Conservation (phyloP, 2,113 vertebrate species). For the Astatotilapia flaviijosephi region DNA sequence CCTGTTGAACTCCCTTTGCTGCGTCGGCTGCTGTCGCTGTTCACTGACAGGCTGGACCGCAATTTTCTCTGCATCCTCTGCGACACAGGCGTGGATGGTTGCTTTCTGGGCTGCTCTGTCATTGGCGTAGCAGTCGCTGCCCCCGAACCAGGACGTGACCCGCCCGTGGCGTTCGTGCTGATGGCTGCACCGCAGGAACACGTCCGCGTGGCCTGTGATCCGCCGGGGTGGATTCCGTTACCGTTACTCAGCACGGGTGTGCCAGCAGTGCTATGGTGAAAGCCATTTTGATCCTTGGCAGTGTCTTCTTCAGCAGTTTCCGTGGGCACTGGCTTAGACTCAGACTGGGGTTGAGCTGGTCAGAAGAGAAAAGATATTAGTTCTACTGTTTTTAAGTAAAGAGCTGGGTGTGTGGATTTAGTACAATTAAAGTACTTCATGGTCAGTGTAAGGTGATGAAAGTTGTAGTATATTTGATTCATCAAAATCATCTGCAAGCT, state of each 20-base stretch:
- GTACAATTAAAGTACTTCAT: not conserved
- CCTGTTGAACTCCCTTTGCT: conserved; percentile 85
- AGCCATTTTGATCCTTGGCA: conserved; percentile 72
- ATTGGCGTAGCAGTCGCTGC: not conserved
- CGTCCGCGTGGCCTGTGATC: conserved; percentile 39
- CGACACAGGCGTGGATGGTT: conserved; percentile 79
- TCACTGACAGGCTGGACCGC: conserved; percentile 91
- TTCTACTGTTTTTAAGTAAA: not conserved
- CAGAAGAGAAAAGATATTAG: not conserved
- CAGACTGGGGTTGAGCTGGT: conserved; percentile 85
- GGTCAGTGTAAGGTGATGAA: not conserved
- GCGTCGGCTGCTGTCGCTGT: conserved; percentile 84
- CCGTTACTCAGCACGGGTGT: conserved; percentile 11
- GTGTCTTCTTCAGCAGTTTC: conserved; percentile 70
- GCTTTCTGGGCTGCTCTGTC: conserved; percentile 72
- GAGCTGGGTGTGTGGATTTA: not conserved
- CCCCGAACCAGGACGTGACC: not conserved
- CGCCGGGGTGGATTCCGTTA: conserved; percentile 71
- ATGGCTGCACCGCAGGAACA: conserved; percentile 57
- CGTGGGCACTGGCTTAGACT: conserved; percentile 71
- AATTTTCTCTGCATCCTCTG: conserved; percentile 92
- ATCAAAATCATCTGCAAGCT: not conserved
- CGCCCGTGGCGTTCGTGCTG: not conserved
- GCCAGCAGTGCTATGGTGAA: conserved; percentile 27
- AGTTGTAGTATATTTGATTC: not conserved